Percentiles rank a stretch among this genome's conserved stretches.
These are phyloP conservation scores for Aporophyla lueneburgensis DNA, from an alignment of 2,888 invertebrate genomes.

Conservation along the genomic window DNA sequence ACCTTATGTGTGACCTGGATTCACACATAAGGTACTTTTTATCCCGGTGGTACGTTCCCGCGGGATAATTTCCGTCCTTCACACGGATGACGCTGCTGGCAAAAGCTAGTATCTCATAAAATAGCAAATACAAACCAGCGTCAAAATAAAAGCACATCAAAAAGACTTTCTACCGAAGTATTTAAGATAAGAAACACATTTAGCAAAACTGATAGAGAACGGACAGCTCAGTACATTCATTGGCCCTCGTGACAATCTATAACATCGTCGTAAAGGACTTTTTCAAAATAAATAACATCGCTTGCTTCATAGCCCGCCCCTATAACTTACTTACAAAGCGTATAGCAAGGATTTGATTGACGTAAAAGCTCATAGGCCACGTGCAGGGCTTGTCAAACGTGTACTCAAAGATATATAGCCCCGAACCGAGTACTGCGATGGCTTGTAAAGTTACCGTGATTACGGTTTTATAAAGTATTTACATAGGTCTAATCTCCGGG, in stretches of 20 bases:
- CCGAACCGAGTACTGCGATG: not conserved
- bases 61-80: too few species aligned
- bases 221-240: not conserved
- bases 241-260: too few species aligned
- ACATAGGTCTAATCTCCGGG: not conserved
- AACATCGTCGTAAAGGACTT: not conserved
- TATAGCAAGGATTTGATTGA: constrained; percentile 74
- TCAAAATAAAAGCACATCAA: not conserved
- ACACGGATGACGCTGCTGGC: too few species aligned
- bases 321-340: constrained; percentile 62
- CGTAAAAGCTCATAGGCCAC: constrained; percentile 71
- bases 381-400: constrained; percentile 71
- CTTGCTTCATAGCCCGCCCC: constrained; percentile 33
- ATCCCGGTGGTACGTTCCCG: too few species aligned
- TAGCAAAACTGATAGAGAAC: too few species aligned
- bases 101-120: too few species aligned
- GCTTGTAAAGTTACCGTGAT: constrained; percentile 42
- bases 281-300: not conserved
- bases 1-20: too few species aligned
- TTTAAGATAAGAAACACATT: too few species aligned
- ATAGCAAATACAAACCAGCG: not conserved
- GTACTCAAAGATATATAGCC: constrained; percentile 51
- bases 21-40: too few species aligned
- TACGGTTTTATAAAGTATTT: constrained; percentile 1
- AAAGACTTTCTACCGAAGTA: not conserved